Evolutionary conservation across 1,140 invertebrate species (phyloP).

Genomic region (Eriocheir sinensis): DNA sequence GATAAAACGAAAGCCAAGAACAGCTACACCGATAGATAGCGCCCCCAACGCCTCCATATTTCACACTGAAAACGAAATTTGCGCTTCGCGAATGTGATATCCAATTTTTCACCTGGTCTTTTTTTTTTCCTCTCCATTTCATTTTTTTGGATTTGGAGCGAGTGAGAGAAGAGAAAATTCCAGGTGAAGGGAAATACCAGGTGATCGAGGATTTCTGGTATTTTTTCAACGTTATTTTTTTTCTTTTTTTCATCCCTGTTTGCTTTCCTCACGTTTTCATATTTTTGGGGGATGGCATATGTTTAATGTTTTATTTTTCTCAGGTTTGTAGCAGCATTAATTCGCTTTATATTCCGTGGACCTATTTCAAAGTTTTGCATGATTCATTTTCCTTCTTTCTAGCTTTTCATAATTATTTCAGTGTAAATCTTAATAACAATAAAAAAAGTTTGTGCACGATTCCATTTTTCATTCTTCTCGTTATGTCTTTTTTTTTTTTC

Average conservation of each 20-base stretch:
- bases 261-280: not conserved
- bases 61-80: slow-evolving; percentile 25
- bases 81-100: not conserved
- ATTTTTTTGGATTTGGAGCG: not conserved
- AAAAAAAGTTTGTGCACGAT: slow-evolving; percentile 4
- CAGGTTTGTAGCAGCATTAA: not conserved
- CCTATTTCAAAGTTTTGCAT: not conserved
- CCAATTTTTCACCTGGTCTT: not conserved
- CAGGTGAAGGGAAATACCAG: not conserved
- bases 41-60: not conserved
- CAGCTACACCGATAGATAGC: not conserved
- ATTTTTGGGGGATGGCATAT: not conserved
- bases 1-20: slow-evolving; percentile 24
- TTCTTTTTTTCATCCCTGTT: not conserved
- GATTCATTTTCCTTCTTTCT: no score
- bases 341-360: not conserved
- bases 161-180: not conserved
- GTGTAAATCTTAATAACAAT: no score
- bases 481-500: no score
- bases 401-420: no score
- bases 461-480: not conserved
- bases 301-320: no score
- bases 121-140: slow-evolving; percentile 25
- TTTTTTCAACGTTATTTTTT: not conserved
- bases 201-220: not conserved